Percentiles rank a stretch among this genome's conserved stretches.
These are phyloP conservation scores for Bombus sylvicola DNA, from an alignment of 1,140 invertebrate genomes.

Conservation along the genomic window DNA sequence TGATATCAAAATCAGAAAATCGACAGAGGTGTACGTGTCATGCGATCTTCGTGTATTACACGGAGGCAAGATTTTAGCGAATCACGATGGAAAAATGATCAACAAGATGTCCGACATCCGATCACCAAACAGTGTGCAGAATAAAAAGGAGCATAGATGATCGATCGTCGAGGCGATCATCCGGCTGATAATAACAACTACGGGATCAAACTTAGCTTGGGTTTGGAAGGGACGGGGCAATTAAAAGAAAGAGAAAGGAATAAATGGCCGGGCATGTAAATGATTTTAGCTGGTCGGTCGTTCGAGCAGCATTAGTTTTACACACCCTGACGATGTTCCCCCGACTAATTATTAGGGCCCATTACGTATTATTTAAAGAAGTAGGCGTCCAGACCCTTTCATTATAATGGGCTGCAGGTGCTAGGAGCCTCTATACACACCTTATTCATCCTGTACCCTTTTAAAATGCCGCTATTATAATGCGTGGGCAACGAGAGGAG, in stretches of 20 bases:
- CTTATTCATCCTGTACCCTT: constrained; percentile 68
- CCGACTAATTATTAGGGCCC: constrained; percentile 73
- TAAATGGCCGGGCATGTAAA: constrained; percentile 68
- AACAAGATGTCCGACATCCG: neutral
- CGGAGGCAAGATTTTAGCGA: neutral
- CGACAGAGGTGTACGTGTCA: no score
- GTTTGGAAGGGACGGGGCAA: constrained; percentile 60
- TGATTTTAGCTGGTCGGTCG: constrained; percentile 58
- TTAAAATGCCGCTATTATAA: constrained; percentile 71
- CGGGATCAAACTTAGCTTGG: constrained; percentile 15
- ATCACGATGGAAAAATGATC: neutral
- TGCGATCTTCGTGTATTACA: no score
- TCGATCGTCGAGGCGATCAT: constrained; percentile 29
- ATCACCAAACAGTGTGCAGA: constrained; percentile 17
- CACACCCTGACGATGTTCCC: constrained; percentile 56
- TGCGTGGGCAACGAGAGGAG: constrained; percentile 59
- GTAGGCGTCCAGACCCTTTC: constrained; percentile 58
- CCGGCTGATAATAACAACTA: constrained; percentile 45
- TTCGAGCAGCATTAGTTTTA: constrained; percentile 66
- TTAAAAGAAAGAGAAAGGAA: constrained; percentile 63
- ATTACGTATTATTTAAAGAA: constrained; percentile 75
- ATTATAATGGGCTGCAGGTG: constrained; percentile 74
- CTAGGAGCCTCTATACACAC: constrained; percentile 66
- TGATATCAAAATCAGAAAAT: neutral
- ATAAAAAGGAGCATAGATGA: constrained; percentile 30